Evolutionary conservation across 92 coral and sea anemone species (phyloP).

Genomic region (Parazoanthus atlanticus): DNA sequence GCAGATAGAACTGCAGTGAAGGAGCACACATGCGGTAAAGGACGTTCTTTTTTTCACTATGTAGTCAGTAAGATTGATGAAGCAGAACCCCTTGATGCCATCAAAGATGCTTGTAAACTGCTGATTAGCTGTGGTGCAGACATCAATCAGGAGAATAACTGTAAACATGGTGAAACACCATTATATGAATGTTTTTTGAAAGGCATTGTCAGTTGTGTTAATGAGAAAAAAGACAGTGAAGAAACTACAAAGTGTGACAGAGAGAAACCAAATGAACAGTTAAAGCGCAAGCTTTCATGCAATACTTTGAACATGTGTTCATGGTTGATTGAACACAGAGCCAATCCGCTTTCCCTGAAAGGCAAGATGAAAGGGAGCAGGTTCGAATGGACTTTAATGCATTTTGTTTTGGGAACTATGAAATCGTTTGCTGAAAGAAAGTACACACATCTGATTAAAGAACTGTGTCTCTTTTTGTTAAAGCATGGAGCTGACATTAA

Average conservation of each 20-base stretch:
- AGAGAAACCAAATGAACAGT: background rate
- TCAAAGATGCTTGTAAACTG: constrained; percentile 14
- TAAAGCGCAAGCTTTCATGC: background rate
- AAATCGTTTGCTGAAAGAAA: background rate
- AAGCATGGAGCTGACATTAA: constrained; percentile 22
- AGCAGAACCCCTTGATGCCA: constrained; percentile 8
- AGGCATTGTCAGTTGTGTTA: background rate
- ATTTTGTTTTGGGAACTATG: background rate
- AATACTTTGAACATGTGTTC: constrained; percentile 17
- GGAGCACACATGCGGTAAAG: background rate
- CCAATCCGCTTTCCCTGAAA: background rate
- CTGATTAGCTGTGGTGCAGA: constrained; percentile 16
- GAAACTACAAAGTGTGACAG: background rate
- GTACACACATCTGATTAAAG: background rate
- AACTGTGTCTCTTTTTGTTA: background rate
- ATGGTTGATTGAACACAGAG: constrained; percentile 6
- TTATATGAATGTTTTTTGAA: background rate
- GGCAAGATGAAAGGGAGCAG: background rate
- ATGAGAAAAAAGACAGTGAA: background rate
- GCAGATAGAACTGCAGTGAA: background rate
- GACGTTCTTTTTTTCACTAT: constrained; percentile 1
- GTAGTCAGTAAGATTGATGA: background rate
- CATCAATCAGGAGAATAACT: background rate
- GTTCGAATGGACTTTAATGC: background rate
- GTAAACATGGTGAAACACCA: background rate